Conservation (phyloP, 2,888 invertebrate genomes). For the Stomorhina lunata region DNA sequence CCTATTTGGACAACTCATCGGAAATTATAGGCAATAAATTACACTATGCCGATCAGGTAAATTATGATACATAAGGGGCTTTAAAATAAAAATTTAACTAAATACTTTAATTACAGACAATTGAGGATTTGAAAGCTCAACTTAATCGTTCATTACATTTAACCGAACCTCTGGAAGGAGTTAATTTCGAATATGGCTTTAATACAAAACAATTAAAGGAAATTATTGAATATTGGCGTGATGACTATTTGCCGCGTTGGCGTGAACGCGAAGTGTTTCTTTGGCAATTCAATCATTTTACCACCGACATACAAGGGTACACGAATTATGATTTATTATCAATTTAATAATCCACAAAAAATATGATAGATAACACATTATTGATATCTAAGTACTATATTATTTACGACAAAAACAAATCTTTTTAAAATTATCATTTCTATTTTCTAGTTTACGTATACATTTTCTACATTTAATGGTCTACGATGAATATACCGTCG, state of each 20-base stretch:
- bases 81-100: neutral
- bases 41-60: conserved; percentile 70
- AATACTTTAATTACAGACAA: conserved; percentile 77
- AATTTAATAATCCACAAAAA: neutral
- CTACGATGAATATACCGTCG: conserved; percentile 75
- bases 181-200: conserved; percentile 89
- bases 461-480: conserved; percentile 86
- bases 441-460: conserved; percentile 80
- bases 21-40: conserved; percentile 70
- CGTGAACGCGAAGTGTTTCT: conserved; percentile 84
- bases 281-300: conserved; percentile 88
- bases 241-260: conserved; percentile 87
- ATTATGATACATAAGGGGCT: neutral
- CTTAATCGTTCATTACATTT: conserved; percentile 81
- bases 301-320: conserved; percentile 86
- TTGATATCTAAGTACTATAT: conserved; percentile 5
- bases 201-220: conserved; percentile 85
- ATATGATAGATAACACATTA: neutral
- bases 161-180: conserved; percentile 83
- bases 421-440: neutral
- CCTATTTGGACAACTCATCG: conserved; percentile 72
- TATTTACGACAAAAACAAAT: conserved; percentile 14
- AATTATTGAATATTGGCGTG: conserved; percentile 89
- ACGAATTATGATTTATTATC: neutral
- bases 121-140: conserved; percentile 82